These are phyloP conservation scores for Acrobeloides nanus DNA, from an alignment of 2,888 invertebrate species.

Conservation along the genomic window DNA sequence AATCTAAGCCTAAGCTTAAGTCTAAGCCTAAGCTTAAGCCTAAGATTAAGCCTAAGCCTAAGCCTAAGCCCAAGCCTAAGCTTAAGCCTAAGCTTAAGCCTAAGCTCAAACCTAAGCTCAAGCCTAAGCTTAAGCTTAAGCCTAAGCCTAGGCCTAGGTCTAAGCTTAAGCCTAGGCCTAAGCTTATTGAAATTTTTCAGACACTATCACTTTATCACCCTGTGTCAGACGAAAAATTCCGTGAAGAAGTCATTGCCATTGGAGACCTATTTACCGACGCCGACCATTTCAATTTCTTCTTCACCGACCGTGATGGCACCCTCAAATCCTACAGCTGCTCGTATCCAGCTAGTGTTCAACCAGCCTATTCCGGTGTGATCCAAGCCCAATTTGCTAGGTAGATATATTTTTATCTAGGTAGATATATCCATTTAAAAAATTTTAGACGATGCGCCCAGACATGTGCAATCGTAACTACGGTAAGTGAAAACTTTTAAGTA, in stretches of 20 bases:
- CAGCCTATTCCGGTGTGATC: slow-evolving; percentile 53
- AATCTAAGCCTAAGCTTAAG: too few species aligned
- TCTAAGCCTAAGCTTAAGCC: too few species aligned
- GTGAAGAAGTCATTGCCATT: slow-evolving; percentile 34
- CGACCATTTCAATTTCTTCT: slow-evolving; percentile 53
- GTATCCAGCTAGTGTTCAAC: slow-evolving; percentile 51
- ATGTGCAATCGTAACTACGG: slow-evolving; percentile 50
- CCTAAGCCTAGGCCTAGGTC: too few species aligned
- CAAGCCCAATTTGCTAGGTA: slow-evolving; percentile 32
- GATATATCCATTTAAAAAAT: not conserved
- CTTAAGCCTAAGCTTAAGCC: too few species aligned
- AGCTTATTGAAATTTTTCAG: slow-evolving; percentile 14
- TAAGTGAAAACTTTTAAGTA: too few species aligned
- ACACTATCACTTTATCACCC: slow-evolving; percentile 32
- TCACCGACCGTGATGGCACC: slow-evolving; percentile 53
- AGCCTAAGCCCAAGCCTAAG: too few species aligned
- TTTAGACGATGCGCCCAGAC: slow-evolving; percentile 52
- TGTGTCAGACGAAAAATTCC: slow-evolving; percentile 26
- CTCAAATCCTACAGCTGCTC: slow-evolving; percentile 52
- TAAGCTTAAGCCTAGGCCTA: too few species aligned
- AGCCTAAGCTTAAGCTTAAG: too few species aligned
- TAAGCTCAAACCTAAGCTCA: too few species aligned
- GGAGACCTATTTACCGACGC: slow-evolving; percentile 42
- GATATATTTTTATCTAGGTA: not conserved
- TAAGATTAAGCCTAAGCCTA: too few species aligned